Evolutionary conservation across 2,888 invertebrate genomes (phyloP), one percentile per base, ranked within the genome.

Genomic region (Hololepta plana): DNA sequence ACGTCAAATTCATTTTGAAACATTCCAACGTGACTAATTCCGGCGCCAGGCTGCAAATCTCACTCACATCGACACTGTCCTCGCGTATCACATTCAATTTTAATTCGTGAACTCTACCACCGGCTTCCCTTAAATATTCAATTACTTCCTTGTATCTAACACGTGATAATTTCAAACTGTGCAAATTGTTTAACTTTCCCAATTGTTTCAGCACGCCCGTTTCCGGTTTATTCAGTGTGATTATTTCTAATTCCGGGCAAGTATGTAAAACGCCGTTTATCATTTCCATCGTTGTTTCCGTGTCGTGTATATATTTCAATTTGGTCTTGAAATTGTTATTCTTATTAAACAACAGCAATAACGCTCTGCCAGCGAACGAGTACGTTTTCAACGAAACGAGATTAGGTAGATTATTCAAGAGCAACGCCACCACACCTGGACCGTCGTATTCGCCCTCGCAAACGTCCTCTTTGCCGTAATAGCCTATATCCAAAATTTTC

Each of bases 391-490:
- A 51, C 22, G 67, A 68, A 17, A 64, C 62, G 24, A 75, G 56
- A 45, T 70, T 71, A 15, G 69, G 70, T 41, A 73, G 57, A 39
- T 63, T 59, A 37, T 62, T 57, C 39, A 75, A 64, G 24, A 75
- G 52, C 10, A 72, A 59, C 36, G 71, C 64, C 24, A 67, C 67
- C 13, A 30, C 33, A 20, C 44, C 41, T 20, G 38, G 41, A 1
- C 15, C 24, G 14, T 43, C 38, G 24, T 38, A 29, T 25, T 35
- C 32, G 3, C 23, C 28, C 35, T 69, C 67, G 40, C 71, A 72
- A 27, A 75, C 62, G 38, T 68, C 67, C 46, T 67, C 65, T 42
- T 74, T 74, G 0, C 74, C 74, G 31, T 67, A 71, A 59, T 67
- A 66, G 21, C 75, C 74, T 36, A 75, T 66, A 42, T 72, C 69